Evolutionary conservation across 1,140 invertebrate genomes (phyloP).

Genomic region (Pomacea maculata): DNA sequence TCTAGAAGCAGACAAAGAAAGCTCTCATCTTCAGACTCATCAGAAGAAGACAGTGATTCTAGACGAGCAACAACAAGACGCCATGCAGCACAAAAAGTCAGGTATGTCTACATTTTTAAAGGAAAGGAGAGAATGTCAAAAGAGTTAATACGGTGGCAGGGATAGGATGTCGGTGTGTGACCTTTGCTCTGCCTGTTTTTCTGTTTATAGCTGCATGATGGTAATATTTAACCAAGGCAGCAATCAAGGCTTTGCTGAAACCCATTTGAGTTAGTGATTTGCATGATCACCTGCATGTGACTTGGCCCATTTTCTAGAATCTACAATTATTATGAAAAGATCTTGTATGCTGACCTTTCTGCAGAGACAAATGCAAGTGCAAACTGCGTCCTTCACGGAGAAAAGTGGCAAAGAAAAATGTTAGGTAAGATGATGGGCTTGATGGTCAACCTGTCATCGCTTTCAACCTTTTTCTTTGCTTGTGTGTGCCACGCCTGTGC

Average conservation of each 20-base stretch:
- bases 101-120: constrained; percentile 34
- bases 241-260: not conserved
- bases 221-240: not conserved
- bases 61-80: constrained; percentile 37
- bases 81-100: constrained; percentile 74
- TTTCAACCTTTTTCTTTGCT: constrained; percentile 6
- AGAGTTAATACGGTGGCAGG: not conserved
- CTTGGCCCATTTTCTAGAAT: not conserved
- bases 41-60: constrained; percentile 45
- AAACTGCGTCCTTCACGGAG: constrained; percentile 26
- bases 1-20: constrained; percentile 29
- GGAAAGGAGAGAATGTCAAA: not conserved
- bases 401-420: constrained; percentile 39
- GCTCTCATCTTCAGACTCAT: constrained; percentile 43
- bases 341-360: not conserved
- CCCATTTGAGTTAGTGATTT: not conserved
- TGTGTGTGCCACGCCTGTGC: not conserved
- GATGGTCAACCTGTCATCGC: not conserved
- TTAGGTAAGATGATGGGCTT: constrained; percentile 40
- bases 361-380: not conserved
- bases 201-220: too few species aligned
- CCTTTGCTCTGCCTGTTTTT: too few species aligned
- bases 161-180: too few species aligned
- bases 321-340: not conserved
- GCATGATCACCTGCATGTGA: not conserved